A percentile compares a stretch with the other conserved stretches of the same genome.
Conservation (phyloP, 2,888 invertebrate genomes). For the Conistra vaccinii region DNA sequence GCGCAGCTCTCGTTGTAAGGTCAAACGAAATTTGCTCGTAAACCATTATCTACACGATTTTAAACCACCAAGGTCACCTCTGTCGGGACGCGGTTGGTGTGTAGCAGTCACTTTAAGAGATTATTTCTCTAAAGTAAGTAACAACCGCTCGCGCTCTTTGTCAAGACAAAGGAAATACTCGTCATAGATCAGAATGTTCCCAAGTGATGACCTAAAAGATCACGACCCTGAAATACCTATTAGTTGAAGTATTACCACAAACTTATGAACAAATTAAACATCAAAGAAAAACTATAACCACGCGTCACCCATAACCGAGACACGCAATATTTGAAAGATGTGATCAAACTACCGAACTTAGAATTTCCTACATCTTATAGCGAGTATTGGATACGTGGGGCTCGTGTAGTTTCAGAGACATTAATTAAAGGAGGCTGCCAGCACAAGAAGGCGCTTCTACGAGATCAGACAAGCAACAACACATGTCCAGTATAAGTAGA, state of each 20-base stretch:
- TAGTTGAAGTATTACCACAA: neutral
- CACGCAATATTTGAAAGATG: slow-evolving; percentile 61
- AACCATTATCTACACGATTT: too few species aligned
- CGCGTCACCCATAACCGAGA: slow-evolving; percentile 34
- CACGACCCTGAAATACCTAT: neutral
- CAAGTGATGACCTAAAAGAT: neutral
- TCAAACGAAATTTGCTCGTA: too few species aligned
- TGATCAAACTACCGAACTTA: slow-evolving; percentile 77
- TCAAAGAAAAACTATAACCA: slow-evolving; percentile 45
- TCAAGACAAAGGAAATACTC: neutral
- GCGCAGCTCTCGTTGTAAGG: too few species aligned
- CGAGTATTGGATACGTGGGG: slow-evolving; percentile 79
- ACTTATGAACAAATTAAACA: slow-evolving; percentile 32
- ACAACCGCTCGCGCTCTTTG: neutral
- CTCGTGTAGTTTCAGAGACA: slow-evolving; percentile 82
- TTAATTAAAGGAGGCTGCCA: slow-evolving; percentile 89
- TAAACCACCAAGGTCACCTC: too few species aligned
- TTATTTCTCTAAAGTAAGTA: neutral
- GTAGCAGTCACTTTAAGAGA: too few species aligned
- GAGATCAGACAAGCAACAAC: slow-evolving; percentile 81
- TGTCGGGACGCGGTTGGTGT: too few species aligned
- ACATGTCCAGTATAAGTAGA: slow-evolving; percentile 78
- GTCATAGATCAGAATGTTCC: neutral
- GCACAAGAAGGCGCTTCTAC: slow-evolving; percentile 85
- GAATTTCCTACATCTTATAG: slow-evolving; percentile 78